A percentile compares a stretch with the other conserved stretches of the same genome.
Conservation (phyloP, 1,140 invertebrate genomes). For the Choristoneura fumiferana region DNA sequence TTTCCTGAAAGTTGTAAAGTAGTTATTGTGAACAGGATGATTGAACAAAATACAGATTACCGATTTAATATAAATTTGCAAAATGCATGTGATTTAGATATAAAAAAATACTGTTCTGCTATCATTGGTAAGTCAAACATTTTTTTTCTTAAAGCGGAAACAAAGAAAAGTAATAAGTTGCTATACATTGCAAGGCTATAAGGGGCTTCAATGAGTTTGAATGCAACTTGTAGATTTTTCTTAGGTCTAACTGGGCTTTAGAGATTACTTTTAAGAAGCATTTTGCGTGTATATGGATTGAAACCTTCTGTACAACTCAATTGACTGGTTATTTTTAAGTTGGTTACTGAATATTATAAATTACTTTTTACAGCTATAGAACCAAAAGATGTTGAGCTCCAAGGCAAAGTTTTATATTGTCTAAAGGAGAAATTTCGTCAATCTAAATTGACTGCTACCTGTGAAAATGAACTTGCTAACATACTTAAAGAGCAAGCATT, state of each 20-base stretch:
- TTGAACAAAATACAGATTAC: conserved; percentile 95
- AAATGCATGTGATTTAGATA: conserved; percentile 86
- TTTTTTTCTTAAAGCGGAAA: no score
- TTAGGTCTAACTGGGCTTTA: no score
- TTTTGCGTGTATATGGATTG: no score
- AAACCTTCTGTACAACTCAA: no score
- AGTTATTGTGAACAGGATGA: conserved; percentile 92
- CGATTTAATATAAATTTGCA: conserved; percentile 94
- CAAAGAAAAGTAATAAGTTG: no score
- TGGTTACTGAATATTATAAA: neutral
- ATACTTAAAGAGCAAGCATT: conserved; percentile 92
- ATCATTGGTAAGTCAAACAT: conserved; percentile 79
- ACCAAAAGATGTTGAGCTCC: conserved; percentile 80
- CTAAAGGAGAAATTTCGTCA: conserved; percentile 88
- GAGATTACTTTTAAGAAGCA: no score
- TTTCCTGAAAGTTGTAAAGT: conserved; percentile 93
- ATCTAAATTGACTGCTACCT: conserved; percentile 84
- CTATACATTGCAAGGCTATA: no score
- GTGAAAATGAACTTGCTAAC: conserved; percentile 89
- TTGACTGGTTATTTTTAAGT: no score
- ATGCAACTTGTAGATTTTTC: no score
- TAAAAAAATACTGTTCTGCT: conserved; percentile 85
- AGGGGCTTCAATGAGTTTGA: no score
- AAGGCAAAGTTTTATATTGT: conserved; percentile 85
- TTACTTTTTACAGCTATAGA: conserved; percentile 58